Conservation (phyloP, 1,140 invertebrate species). For the Brachionus angularis region DNA sequence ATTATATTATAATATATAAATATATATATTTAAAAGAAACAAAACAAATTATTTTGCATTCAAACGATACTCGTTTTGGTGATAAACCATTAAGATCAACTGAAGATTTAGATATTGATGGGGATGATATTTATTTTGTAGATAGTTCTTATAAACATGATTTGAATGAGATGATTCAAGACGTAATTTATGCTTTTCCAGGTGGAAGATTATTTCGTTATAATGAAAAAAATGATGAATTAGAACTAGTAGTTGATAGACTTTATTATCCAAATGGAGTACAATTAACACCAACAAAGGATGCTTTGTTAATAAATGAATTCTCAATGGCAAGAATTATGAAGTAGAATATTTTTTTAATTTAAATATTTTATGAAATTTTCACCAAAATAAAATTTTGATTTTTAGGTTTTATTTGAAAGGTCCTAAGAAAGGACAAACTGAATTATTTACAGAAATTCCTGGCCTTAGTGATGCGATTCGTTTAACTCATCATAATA, state of each 20-base stretch:
- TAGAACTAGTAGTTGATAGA: background rate
- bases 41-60: slow-evolving; percentile 19
- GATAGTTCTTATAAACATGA: slow-evolving; percentile 14
- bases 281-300: slow-evolving; percentile 26
- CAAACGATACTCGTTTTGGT: slow-evolving; percentile 25
- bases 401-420: slow-evolving; percentile 7
- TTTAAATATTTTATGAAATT: background rate
- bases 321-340: slow-evolving; percentile 23
- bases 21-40: too few species aligned
- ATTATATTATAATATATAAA: too few species aligned
- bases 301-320: slow-evolving; percentile 27
- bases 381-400: background rate
- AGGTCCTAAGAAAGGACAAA: slow-evolving; percentile 8
- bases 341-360: background rate
- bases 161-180: slow-evolving; percentile 28
- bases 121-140: slow-evolving; percentile 38
- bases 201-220: slow-evolving; percentile 25
- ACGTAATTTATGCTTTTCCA: background rate
- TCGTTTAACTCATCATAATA: slow-evolving; percentile 17
- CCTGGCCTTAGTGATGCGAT: slow-evolving; percentile 33
- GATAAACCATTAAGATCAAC: background rate
- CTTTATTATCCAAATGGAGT: slow-evolving; percentile 32
- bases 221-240: slow-evolving; percentile 29
- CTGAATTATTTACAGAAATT: slow-evolving; percentile 28
- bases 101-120: slow-evolving; percentile 36